Percentiles rank a stretch among this genome's conserved stretches.
Evolutionary conservation across 2,797 vertebrate species (phyloP).

Genomic region (Danio tinwini): DNA sequence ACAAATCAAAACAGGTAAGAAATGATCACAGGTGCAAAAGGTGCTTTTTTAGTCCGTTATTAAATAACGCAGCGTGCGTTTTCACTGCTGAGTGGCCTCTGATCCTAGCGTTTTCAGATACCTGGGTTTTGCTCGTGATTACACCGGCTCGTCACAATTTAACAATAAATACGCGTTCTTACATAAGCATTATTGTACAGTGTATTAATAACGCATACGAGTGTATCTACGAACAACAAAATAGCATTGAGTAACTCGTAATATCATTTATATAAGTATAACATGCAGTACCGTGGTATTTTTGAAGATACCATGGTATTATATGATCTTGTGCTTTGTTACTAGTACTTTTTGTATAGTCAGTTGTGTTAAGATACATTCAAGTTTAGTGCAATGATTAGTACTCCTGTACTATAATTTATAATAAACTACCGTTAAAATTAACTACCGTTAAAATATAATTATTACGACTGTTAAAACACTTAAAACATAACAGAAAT

Average conservation of each 20-base stretch:
- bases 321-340: background rate
- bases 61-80: background rate
- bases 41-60: background rate
- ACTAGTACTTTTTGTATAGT: background rate
- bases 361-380: background rate
- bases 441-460: background rate
- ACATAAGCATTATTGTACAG: background rate
- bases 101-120: background rate
- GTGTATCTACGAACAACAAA: background rate
- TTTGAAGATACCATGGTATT: background rate
- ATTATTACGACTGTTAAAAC: background rate
- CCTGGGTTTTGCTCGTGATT: background rate
- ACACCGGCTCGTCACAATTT: background rate
- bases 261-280: background rate
- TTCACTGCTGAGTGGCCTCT: background rate
- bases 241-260: too few species aligned
- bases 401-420: background rate
- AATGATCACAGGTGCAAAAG: background rate
- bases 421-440: too few species aligned
- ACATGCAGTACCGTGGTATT: background rate
- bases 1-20: constrained; percentile 39
- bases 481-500: too few species aligned
- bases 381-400: background rate
- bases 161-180: background rate
- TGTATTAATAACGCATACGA: background rate